Evolutionary conservation across 1,140 invertebrate species (phyloP).

Genomic region (Atta colombica): DNA sequence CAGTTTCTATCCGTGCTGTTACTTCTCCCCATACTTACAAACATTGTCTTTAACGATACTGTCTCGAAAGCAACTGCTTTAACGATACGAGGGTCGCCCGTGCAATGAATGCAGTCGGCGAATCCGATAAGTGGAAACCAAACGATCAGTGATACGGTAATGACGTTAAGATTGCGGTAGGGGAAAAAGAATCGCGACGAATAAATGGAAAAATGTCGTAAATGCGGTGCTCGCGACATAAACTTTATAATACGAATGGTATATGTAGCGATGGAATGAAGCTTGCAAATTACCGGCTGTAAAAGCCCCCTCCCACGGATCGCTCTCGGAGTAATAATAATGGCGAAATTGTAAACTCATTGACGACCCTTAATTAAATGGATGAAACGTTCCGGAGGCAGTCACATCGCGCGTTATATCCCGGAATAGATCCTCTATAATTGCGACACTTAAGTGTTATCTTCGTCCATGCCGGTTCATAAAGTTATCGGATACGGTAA

Average conservation of each 20-base stretch:
- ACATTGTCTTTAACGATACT: conserved; percentile 56
- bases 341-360: conserved; percentile 63
- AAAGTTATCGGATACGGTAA: conserved; percentile 73
- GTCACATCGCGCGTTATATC: conserved; percentile 68
- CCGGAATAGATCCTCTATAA: conserved; percentile 70
- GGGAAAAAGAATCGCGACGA: conserved; percentile 15
- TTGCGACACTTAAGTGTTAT: conserved; percentile 75
- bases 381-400: conserved; percentile 57
- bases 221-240: neutral
- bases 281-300: conserved; percentile 43
- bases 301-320: conserved; percentile 17
- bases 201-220: conserved; percentile 4
- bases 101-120: conserved; percentile 5
- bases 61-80: conserved; percentile 40
- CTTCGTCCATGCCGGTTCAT: conserved; percentile 62
- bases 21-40: conserved; percentile 19
- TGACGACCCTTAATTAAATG: conserved; percentile 71
- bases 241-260: conserved; percentile 35
- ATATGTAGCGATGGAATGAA: neutral
- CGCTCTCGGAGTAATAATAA: conserved; percentile 48
- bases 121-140: conserved; percentile 43
- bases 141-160: conserved; percentile 45
- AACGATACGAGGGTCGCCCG: conserved; percentile 25
- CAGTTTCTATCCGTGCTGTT: conserved; percentile 31
- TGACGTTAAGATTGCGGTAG: conserved; percentile 4